These are phyloP conservation scores for Sinosuthora webbiana DNA, from an alignment of 2,113 vertebrate species.

Conservation along the genomic window DNA sequence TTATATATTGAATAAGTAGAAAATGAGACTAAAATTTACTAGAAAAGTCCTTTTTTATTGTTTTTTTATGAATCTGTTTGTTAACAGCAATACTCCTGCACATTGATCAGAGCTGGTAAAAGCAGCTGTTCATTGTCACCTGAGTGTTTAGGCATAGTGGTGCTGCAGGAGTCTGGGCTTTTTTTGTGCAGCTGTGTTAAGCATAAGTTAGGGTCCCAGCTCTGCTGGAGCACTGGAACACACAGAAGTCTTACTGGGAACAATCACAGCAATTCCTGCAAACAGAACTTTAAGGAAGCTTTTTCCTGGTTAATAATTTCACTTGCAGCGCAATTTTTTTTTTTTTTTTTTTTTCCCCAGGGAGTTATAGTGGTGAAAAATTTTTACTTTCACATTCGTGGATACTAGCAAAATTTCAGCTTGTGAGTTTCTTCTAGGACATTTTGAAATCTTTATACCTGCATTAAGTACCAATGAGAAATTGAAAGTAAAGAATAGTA, in stretches of 20 bases:
- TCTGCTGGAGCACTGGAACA: not conserved
- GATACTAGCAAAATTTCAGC: not conserved
- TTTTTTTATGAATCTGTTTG: not conserved
- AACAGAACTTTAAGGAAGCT: not conserved
- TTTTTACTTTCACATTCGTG: not conserved
- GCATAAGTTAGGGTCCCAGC: not conserved
- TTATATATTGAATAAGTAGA: not conserved
- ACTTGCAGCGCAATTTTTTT: not conserved
- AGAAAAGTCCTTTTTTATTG: not conserved
- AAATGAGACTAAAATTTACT: not conserved
- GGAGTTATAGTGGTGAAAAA: not conserved
- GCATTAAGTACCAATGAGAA: not conserved
- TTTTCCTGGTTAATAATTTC: not conserved
- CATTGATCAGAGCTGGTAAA: not conserved
- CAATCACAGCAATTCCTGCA: not conserved
- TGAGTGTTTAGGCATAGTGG: not conserved
- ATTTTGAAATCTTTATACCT: not conserved
- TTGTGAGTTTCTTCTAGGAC: not conserved
- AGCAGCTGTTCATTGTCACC: not conserved
- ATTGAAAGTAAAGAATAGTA: not conserved
- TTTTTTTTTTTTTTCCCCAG: not conserved
- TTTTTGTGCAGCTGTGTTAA: not conserved
- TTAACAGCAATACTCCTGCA: not conserved
- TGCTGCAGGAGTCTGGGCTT: not conserved
- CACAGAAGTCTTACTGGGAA: not conserved